Evolutionary conservation across 2,113 vertebrate species (phyloP).

Genomic region (Periophthalmodon schlosseri): DNA sequence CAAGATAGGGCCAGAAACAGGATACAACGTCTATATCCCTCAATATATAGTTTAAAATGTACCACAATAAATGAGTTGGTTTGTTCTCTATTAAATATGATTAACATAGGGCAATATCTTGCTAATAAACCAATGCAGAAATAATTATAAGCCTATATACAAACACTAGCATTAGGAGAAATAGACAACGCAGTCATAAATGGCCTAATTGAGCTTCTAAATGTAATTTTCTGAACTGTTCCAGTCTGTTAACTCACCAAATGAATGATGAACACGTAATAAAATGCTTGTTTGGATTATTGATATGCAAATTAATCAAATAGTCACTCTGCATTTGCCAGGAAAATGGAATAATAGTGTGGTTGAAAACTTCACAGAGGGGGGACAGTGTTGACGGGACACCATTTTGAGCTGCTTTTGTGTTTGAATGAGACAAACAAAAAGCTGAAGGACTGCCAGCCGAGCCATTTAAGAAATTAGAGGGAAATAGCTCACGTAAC

Average conservation of each 20-base stretch:
- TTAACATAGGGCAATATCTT: neutral
- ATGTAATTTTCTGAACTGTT: slow-evolving; percentile 17
- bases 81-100: too few species aligned
- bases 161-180: neutral
- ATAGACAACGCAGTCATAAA: neutral
- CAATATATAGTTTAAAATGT: too few species aligned
- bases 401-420: neutral
- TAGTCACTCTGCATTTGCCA: slow-evolving; percentile 18
- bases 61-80: too few species aligned
- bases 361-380: slow-evolving; percentile 11
- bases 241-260: slow-evolving; percentile 23
- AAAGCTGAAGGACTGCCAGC: slow-evolving; percentile 16
- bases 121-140: neutral
- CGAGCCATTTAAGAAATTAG: slow-evolving; percentile 22
- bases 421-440: neutral
- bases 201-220: neutral
- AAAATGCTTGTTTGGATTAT: slow-evolving; percentile 12
- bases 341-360: slow-evolving; percentile 10
- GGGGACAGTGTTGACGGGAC: slow-evolving; percentile 16
- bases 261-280: slow-evolving; percentile 32
- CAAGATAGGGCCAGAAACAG: too few species aligned
- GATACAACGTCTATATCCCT: too few species aligned
- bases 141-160: neutral
- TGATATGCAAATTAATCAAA: slow-evolving; percentile 43
- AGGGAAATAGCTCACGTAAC: slow-evolving; percentile 5